Evolutionary conservation across 2,888 invertebrate genomes (phyloP), one percentile per base, ranked within the genome.

Genomic region (Drosophila nigricruria): DNA sequence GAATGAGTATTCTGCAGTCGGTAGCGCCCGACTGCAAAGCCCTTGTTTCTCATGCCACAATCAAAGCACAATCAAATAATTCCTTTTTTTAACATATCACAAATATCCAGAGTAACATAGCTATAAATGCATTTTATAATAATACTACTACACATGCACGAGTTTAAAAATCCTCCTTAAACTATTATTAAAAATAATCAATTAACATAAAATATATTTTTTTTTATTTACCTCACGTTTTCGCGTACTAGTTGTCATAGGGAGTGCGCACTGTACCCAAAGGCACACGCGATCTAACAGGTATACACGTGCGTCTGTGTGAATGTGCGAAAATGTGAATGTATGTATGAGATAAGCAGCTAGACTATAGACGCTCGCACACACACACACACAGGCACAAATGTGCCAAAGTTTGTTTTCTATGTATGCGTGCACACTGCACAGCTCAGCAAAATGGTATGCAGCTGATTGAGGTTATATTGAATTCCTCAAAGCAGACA

Each of bases 381-480:
- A 25, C 5, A 23, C 16, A 25, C 8, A 30, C 47, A 68, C 5
- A 3, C 4, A 27, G n/a, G n/a, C 20, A 12, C 18, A 30, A 18
- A 27, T 30, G 12, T 14, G 14, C 18, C 3, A 27, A 14, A 38
- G 10, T 18, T 16, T 25, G 4, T 40, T 18, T 5, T 40, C 3
- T 38, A 27, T 25, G 4, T 27, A 53, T n/a, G 8, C 8, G 43
- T 27, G 18, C 32, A 36, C 56, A n/a, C 49, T 45, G 25, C 25
- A 43, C 14, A 47, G 38, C 25, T 18, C 23, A 56, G 49, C 6
- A 32, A 69, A 18, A 23, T 20, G 14, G 34, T 42, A 38, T 61
- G 53, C 56, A 53, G 34, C n/a, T n/a, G 18, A 63, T 67, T 87
- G 70, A 87, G 88, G 88, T 85, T 88, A 88, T 52, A 69, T 63